phyloP scores from a whole-genome alignment of 2,888 invertebrate species.

The Tachina grossa region DNA sequence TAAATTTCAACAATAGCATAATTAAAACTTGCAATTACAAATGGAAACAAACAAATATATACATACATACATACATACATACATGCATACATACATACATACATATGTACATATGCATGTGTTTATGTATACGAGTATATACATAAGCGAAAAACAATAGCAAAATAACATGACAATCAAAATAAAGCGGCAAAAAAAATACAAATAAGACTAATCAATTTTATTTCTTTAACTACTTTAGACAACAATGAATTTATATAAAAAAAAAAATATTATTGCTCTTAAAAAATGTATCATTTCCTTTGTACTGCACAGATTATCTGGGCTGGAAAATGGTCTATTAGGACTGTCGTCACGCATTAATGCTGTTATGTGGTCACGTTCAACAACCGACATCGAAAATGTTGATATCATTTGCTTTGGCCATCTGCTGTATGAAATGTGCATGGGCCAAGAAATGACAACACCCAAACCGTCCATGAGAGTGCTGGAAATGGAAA shows the following conservation, averaged over 20 bases:
- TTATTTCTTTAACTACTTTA: no score
- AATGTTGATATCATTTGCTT: constrained; percentile 88
- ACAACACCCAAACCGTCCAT: constrained; percentile 89
- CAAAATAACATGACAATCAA: neutral
- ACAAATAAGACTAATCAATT: constrained; percentile 13
- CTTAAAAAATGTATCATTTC: constrained; percentile 13
- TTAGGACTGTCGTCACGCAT: constrained; percentile 87
- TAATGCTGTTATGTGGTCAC: constrained; percentile 84
- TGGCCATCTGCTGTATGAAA: constrained; percentile 94
- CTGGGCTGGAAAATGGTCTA: constrained; percentile 93
- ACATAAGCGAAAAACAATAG: neutral
- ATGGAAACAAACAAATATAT: neutral
- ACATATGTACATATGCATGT: no score
- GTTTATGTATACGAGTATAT: no score
- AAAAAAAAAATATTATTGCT: neutral
- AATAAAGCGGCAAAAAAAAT: neutral
- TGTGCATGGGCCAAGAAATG: constrained; percentile 93
- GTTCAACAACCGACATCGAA: constrained; percentile 83
- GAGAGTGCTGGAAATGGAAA: constrained; percentile 88
- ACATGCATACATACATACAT: neutral
- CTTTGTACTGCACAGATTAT: constrained; percentile 85
- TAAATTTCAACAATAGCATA: constrained; percentile 53
- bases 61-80: neutral
- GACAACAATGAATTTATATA: constrained; percentile 10
- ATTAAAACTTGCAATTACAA: constrained; percentile 49